Evolutionary conservation across 2,113 vertebrate genomes (phyloP).

Genomic region (Mastomys natalensis): DNA sequence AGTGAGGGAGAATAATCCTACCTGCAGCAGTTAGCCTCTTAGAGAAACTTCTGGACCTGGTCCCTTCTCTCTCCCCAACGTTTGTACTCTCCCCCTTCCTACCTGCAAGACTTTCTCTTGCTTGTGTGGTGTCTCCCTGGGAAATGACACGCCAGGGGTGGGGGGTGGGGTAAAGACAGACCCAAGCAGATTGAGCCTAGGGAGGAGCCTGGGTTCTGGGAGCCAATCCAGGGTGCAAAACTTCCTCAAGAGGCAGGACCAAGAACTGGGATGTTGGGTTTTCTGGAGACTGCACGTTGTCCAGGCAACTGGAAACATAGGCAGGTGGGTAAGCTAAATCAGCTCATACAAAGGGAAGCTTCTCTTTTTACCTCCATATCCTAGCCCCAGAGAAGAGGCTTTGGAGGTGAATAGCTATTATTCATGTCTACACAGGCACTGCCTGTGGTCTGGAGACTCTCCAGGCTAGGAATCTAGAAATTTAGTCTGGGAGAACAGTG

Average conservation of each 20-base stretch:
- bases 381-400: conserved; percentile 27
- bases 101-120: background rate
- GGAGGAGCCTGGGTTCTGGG: background rate
- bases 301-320: conserved; percentile 64
- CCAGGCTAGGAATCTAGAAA: background rate
- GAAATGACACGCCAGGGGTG: background rate
- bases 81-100: background rate
- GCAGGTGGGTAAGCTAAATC: background rate
- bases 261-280: conserved; percentile 18
- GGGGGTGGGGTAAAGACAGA: background rate
- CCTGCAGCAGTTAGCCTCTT: background rate
- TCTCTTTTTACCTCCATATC: background rate
- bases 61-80: background rate
- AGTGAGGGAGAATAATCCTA: background rate
- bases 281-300: conserved; percentile 19
- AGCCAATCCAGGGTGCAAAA: conserved; percentile 52
- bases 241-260: background rate
- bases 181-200: conserved; percentile 14
- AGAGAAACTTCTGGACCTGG: background rate
- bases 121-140: background rate
- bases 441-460: background rate
- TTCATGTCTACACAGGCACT: background rate
- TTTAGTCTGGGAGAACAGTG: background rate
- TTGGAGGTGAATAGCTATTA: background rate
- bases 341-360: background rate